These are phyloP conservation scores for Trachymyrmex septentrionalis DNA, from an alignment of 1,140 invertebrate genomes.

Conservation along the genomic window DNA sequence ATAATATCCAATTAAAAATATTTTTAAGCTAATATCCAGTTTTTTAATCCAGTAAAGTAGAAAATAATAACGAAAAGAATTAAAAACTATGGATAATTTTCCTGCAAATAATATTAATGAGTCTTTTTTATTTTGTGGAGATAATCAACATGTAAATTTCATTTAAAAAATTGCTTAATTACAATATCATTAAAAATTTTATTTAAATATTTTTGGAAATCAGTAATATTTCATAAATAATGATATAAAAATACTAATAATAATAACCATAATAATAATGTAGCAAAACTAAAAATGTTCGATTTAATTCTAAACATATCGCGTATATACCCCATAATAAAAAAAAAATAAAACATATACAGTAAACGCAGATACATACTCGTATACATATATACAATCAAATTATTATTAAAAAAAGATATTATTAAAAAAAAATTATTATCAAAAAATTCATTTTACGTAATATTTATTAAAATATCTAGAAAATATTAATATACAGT, in stretches of 20 bases:
- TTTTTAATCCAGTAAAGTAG: constrained; percentile 19
- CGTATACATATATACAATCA: not conserved
- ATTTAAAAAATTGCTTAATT: constrained; percentile 18
- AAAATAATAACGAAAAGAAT: not conserved
- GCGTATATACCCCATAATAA: not conserved
- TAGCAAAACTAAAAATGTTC: not conserved
- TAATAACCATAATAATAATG: not conserved
- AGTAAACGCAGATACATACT: not conserved
- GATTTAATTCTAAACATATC: not conserved
- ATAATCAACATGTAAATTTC: not conserved
- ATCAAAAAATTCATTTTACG: not conserved
- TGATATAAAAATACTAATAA: too few species aligned
- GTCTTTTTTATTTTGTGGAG: not conserved
- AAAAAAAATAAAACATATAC: not conserved
- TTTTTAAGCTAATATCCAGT: not conserved
- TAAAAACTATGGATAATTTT: not conserved
- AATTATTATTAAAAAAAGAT: not conserved
- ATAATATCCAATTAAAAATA: not conserved
- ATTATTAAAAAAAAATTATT: not conserved
- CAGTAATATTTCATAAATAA: not conserved
- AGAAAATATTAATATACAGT: not conserved
- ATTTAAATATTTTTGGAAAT: not conserved
- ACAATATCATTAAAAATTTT: constrained; percentile 59
- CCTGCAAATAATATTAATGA: not conserved
- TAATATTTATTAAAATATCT: constrained; percentile 15